These are phyloP conservation scores for Mycetomoellerius zeteki DNA, from an alignment of 1,140 invertebrate species.

Conservation along the genomic window DNA sequence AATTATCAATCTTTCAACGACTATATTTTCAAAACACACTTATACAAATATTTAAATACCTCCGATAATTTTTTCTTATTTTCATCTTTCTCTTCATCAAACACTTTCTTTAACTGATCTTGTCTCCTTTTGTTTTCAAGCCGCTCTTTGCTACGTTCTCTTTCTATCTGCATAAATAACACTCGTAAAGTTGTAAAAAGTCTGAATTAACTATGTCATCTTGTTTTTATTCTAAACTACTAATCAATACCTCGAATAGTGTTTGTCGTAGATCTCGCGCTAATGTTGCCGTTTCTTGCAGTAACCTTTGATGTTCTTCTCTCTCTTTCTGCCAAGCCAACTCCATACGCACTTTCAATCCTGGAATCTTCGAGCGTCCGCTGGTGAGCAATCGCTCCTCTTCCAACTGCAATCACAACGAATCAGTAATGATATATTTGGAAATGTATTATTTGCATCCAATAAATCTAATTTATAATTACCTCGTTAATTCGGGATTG, in stretches of 20 bases:
- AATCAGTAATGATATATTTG: neutral
- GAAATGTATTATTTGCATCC: constrained; percentile 21
- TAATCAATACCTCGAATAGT: constrained; percentile 91
- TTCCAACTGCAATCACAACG: constrained; percentile 89
- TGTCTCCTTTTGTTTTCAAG: constrained; percentile 94
- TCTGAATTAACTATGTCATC: neutral
- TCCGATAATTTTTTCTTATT: constrained; percentile 93
- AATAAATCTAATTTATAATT: constrained; percentile 41
- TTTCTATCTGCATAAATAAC: constrained; percentile 89
- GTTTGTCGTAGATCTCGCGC: constrained; percentile 96
- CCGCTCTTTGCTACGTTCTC: constrained; percentile 95
- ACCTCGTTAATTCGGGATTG: constrained; percentile 97
- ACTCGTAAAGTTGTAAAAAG: neutral
- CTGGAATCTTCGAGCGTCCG: constrained; percentile 94
- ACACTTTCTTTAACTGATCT: constrained; percentile 93
- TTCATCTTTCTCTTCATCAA: constrained; percentile 96
- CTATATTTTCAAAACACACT: neutral
- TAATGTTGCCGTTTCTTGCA: constrained; percentile 96
- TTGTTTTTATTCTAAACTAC: neutral
- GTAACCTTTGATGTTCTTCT: constrained; percentile 95
- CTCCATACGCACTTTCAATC: constrained; percentile 95
- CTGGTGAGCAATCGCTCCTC: constrained; percentile 93
- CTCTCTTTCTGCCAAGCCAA: constrained; percentile 98
- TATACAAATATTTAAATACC: constrained; percentile 78
- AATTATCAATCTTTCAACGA: neutral